These are phyloP conservation scores for Lordiphosa mommai DNA, from an alignment of 1,140 invertebrate species.

Conservation along the genomic window DNA sequence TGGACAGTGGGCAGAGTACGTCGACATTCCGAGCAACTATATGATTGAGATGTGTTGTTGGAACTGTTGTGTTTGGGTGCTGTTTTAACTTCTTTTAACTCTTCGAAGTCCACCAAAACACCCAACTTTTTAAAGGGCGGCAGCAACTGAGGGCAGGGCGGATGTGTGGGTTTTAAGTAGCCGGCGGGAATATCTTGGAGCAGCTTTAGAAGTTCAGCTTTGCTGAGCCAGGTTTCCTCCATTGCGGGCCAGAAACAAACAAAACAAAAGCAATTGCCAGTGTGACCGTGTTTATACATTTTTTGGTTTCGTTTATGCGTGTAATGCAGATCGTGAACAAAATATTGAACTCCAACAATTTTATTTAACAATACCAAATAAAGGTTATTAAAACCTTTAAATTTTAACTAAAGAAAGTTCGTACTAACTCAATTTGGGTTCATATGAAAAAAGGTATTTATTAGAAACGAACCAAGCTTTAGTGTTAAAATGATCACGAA, in stretches of 20 bases:
- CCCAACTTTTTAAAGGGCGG: conserved; percentile 52
- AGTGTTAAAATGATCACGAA: no score
- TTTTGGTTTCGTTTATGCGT: no score
- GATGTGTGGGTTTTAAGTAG: conserved; percentile 14
- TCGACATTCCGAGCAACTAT: conserved; percentile 80
- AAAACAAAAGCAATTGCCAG: no score
- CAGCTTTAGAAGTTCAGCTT: conserved; percentile 20
- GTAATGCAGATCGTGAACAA: no score
- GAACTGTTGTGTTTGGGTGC: neutral
- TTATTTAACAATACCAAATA: no score
- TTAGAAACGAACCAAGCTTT: no score
- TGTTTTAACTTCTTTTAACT: conserved; percentile 22
- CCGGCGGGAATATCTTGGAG: conserved; percentile 9
- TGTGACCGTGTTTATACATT: no score
- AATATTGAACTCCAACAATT: no score
- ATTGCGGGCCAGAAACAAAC: neutral
- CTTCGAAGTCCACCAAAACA: conserved; percentile 44
- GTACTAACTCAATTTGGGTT: no score
- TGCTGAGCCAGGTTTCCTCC: conserved; percentile 15
- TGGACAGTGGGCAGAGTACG: conserved; percentile 83
- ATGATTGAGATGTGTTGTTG: conserved; percentile 29
- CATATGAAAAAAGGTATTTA: no score
- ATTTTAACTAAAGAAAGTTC: no score
- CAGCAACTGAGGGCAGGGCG: neutral
- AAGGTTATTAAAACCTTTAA: no score